Conservation (phyloP, 2,113 vertebrate species). For the Arvicanthis niloticus region DNA sequence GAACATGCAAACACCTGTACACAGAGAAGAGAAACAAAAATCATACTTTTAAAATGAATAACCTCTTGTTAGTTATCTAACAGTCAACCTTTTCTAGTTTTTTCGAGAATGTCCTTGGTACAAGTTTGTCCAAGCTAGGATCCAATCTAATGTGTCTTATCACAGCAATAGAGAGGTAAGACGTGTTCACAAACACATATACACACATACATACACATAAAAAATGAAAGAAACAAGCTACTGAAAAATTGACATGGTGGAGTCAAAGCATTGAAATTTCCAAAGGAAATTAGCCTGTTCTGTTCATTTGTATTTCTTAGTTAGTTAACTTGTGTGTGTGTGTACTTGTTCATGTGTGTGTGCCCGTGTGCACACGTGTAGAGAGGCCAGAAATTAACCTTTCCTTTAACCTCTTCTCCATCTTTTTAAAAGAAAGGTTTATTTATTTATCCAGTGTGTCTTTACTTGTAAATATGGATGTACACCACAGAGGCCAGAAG, state of each 20-base stretch:
- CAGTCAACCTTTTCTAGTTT: not conserved
- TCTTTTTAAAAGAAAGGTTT: not conserved
- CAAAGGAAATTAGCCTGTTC: slow-evolving; percentile 4
- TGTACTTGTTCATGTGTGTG: not conserved
- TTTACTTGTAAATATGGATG: not conserved
- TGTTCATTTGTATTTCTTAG: not conserved
- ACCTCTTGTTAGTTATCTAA: not conserved
- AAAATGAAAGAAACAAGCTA: not conserved
- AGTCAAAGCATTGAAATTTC: slow-evolving; percentile 37
- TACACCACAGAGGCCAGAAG: not conserved
- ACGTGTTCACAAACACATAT: not conserved
- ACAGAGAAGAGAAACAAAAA: not conserved
- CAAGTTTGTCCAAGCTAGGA: not conserved
- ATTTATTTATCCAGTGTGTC: not conserved
- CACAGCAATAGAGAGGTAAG: not conserved
- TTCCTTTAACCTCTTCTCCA: not conserved
- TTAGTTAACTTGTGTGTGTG: not conserved
- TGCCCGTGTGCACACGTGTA: not conserved
- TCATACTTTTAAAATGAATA: slow-evolving; percentile 41
- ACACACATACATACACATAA: not conserved
- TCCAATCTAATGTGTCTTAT: not conserved
- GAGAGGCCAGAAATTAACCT: not conserved
- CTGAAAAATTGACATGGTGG: not conserved
- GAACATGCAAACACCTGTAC: not conserved
- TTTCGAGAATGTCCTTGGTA: not conserved